Conservation (phyloP, 2,888 invertebrate species). For the Keiferia lycopersicella region DNA sequence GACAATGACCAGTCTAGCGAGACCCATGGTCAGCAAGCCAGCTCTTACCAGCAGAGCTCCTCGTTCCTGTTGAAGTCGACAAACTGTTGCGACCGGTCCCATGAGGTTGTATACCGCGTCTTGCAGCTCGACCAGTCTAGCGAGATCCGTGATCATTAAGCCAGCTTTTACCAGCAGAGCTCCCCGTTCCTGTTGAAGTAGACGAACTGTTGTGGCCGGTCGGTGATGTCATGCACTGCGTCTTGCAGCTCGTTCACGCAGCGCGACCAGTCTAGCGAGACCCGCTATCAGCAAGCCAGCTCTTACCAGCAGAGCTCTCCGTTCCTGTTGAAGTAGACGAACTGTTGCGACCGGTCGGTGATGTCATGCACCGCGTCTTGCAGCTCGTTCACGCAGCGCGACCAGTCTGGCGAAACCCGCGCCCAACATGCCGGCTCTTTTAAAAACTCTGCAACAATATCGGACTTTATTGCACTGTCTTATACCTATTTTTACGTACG, state of each 20-base stretch:
- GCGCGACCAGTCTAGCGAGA: constrained; percentile 65
- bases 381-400: constrained; percentile 62
- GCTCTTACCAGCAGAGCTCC: constrained; percentile 52
- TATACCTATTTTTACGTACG: too few species aligned
- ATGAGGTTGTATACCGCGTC: too few species aligned
- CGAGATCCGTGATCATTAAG: too few species aligned
- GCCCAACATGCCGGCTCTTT: constrained; percentile 68
- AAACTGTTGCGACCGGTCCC: too few species aligned
- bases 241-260: constrained; percentile 65
- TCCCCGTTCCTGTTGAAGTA: constrained; percentile 68
- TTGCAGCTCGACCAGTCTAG: too few species aligned
- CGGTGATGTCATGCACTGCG: constrained; percentile 62
- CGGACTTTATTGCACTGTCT: not conserved
- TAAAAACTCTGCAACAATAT: constrained; percentile 57
- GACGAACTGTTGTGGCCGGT: constrained; percentile 61
- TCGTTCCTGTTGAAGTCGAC: not conserved
- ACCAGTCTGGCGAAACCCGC: constrained; percentile 67
- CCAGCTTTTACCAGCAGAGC: constrained; percentile 55
- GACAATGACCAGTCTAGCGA: constrained; percentile 69
- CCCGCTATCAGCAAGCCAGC: constrained; percentile 62
- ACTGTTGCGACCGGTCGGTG: constrained; percentile 61
- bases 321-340: constrained; percentile 66
- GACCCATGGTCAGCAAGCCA: constrained; percentile 63
- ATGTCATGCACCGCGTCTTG: constrained; percentile 63
- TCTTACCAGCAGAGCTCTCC: constrained; percentile 71